These are phyloP conservation scores for Peromyscus nudipes DNA, from an alignment of 2,797 vertebrate genomes.

Conservation along the genomic window DNA sequence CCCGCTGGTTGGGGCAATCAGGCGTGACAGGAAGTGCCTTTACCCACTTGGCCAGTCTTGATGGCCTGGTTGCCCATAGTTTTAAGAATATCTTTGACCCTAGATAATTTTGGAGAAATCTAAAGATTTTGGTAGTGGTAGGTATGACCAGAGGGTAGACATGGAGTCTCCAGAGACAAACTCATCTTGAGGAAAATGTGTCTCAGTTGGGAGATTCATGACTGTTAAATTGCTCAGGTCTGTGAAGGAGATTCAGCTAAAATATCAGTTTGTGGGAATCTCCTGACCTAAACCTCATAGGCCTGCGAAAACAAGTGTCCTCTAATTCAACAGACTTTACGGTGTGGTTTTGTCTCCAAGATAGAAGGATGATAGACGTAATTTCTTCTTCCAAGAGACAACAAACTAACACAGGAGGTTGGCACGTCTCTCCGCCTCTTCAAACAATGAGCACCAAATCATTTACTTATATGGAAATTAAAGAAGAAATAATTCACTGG, in stretches of 20 bases:
- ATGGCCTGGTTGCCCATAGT: not conserved
- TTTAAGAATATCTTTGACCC: conserved; percentile 3
- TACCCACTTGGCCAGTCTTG: not conserved
- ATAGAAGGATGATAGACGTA: not conserved
- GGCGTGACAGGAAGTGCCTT: not conserved
- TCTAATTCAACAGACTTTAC: conserved; percentile 8
- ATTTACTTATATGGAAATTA: conserved; percentile 51
- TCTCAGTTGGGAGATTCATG: not conserved
- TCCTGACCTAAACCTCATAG: not conserved
- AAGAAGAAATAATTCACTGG: not conserved
- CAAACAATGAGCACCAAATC: conserved; percentile 53
- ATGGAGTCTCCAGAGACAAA: not conserved
- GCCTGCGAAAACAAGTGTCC: not conserved
- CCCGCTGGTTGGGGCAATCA: not conserved
- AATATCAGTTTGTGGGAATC: not conserved
- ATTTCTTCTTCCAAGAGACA: conserved; percentile 54
- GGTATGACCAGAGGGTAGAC: not conserved
- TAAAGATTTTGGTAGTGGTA: not conserved
- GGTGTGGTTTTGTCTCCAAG: conserved; percentile 14
- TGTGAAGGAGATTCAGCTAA: conserved; percentile 34
- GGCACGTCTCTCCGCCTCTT: not conserved
- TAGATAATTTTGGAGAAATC: not conserved
- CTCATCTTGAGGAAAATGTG: not conserved
- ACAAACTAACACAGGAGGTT: not conserved
- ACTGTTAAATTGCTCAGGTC: not conserved